Base-by-base conservation (phyloP, 2,888 invertebrate genomes). In the Petrophora chlorosata region DNA sequence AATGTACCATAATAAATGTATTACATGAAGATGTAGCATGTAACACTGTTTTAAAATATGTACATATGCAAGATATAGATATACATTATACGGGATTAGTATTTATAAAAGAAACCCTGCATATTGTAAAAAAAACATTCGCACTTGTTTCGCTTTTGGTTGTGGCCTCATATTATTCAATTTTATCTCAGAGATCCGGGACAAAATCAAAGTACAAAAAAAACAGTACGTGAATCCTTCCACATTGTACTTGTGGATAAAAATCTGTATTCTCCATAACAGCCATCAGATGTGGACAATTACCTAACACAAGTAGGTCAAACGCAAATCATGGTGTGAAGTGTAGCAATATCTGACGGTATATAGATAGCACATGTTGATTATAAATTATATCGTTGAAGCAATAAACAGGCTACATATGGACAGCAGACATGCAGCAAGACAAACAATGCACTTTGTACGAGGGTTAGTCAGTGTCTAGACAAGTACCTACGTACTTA, bases 311-410 rank as follows among this genome's bases (percentile, higher is more conserved):
- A 59, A 54, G 13, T 47, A 28, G 56, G 59, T 50, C 52, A 50
- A 23, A 43, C 54, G 52, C 44, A 49, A 34, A 40, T 29, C 52
- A 44, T 47, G 49, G 44, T 50, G 49, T 44, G 56, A 53, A 51
- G 45, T 59, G 53, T 52, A 53, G 59, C 53, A 59, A 59, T 35
- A 39, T 17, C 26, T n/a, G 44, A 39, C 29, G 29, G 28, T 12
- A 32, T 30, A 26, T 49, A 51, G 55, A 53, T 50, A 63, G 52
- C 69, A 70, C 58, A 65, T 70, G 70, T 58, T 58, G 43, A 53
- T 56, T 61, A 63, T 64, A 62, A 65, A 63, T 53, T 65, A 52
- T 53, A 59, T 52, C 53, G 47, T 39, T 47, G 56, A 42, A 26
- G 50, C 43, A 53, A 57, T 56, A 56, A 60, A 57, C 60, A 61